Evolutionary conservation across 1,140 invertebrate species (phyloP).

Genomic region (Heliconius himera): DNA sequence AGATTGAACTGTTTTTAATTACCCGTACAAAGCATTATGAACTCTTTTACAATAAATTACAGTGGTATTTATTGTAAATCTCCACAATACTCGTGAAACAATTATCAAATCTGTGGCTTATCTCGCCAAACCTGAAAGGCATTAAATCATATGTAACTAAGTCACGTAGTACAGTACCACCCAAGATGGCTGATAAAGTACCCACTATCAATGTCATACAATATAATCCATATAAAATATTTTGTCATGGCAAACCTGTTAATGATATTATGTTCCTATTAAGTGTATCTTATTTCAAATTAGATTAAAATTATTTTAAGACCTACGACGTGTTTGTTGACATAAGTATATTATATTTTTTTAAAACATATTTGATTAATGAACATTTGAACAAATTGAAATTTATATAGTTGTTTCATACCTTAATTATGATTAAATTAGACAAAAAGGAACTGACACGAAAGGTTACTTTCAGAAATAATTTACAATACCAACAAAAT

Average conservation of each 20-base stretch:
- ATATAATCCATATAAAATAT: slow-evolving; percentile 37
- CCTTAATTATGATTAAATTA: no score
- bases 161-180: slow-evolving; percentile 49
- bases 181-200: slow-evolving; percentile 29
- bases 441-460: no score
- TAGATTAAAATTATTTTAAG: background rate
- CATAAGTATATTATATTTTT: no score
- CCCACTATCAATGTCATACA: slow-evolving; percentile 31
- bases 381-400: no score
- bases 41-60: background rate
- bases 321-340: no score
- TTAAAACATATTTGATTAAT: no score
- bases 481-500: no score
- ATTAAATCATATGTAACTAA: slow-evolving; percentile 38
- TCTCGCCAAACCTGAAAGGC: slow-evolving; percentile 31
- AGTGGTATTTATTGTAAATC: background rate
- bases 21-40: background rate
- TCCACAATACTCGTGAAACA: slow-evolving; percentile 28
- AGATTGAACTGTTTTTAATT: background rate
- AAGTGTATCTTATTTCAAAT: background rate
- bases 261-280: slow-evolving; percentile 21
- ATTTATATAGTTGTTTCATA: no score
- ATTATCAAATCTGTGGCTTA: slow-evolving; percentile 39
- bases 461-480: no score
- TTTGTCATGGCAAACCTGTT: slow-evolving; percentile 33